Evolutionary conservation across 2,113 vertebrate species (phyloP), one percentile per base, ranked within the genome.

Genomic region (Phaetusa simplex): DNA sequence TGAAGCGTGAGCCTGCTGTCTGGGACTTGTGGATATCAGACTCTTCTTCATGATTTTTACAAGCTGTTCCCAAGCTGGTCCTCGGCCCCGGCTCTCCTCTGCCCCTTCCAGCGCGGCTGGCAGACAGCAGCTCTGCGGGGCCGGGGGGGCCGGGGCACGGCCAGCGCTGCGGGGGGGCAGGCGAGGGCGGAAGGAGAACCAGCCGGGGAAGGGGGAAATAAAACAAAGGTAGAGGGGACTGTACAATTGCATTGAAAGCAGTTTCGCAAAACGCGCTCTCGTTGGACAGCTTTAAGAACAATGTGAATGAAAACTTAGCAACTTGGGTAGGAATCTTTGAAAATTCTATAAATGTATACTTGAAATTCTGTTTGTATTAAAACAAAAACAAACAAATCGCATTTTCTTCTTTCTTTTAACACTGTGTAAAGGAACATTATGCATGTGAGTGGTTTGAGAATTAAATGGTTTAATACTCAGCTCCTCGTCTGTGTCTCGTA

Each of bases 401-500:
- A 98, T 98, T 98, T 98, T 96, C 96, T 95, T 98, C 97, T 98
- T 98, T 98, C 98, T 98, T 98, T 98, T 98, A 98, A 98, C 98
- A 98, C 98, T 98, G 98, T 98, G 96, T 98, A 98, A 98, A 97
- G 98, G 97, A 98, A 98, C 95, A 98, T 98, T 98, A 98, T 98
- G 98, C 98, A 98, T 98, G 98, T 98, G 98, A 98, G 97, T 98
- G 98, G 98, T 98, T 98, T 98, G 98, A 98, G 96, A 98, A 98
- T 98, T 98, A 98, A 98, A 98, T 97, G 96, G 92, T 98, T 98
- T 98, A 98, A 98, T 98, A 98, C 93, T 98, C 97, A 97, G 27
- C 42, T 89, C 69, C 49, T 73, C 11, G 49, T 95, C 70, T 76
- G 71, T 97, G 95, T 94, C 86, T 56, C 82, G 9, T 38, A 43